Conservation (phyloP, 2,888 invertebrate species). For the Perizoma affinitatum region DNA sequence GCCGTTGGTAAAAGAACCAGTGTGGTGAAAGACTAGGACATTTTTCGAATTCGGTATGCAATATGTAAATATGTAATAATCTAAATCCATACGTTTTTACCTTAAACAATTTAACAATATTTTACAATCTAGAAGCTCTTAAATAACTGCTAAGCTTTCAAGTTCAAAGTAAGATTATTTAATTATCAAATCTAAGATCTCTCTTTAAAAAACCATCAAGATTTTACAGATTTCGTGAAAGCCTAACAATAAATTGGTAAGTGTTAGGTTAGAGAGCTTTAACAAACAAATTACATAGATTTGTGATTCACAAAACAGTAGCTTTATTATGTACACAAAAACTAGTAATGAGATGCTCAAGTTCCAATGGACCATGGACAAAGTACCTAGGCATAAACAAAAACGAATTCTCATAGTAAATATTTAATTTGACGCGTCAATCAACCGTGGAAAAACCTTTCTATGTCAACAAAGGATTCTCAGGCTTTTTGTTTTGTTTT, state of each 20-base stretch:
- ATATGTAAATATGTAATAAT: no score
- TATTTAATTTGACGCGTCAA: slow-evolving; percentile 36
- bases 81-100: no score
- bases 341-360: slow-evolving; percentile 22
- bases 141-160: not conserved
- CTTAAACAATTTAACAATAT: no score
- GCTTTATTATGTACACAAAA: slow-evolving; percentile 19
- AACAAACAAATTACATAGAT: slow-evolving; percentile 8
- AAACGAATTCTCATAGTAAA: slow-evolving; percentile 34
- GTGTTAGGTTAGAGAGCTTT: not conserved
- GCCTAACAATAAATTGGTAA: slow-evolving; percentile 3
- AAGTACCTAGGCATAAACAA: slow-evolving; percentile 13
- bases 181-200: not conserved
- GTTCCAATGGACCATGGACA: no score
- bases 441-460: slow-evolving; percentile 33
- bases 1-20: no score
- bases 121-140: not conserved
- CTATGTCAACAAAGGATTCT: slow-evolving; percentile 33
- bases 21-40: no score
- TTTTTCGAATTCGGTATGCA: no score
- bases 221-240: slow-evolving; percentile 1
- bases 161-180: not conserved
- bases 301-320: slow-evolving; percentile 10
- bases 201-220: not conserved
- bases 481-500: slow-evolving; percentile 23